Base-by-base conservation (phyloP, 1,140 invertebrate species). In the Papilio polytes region DNA sequence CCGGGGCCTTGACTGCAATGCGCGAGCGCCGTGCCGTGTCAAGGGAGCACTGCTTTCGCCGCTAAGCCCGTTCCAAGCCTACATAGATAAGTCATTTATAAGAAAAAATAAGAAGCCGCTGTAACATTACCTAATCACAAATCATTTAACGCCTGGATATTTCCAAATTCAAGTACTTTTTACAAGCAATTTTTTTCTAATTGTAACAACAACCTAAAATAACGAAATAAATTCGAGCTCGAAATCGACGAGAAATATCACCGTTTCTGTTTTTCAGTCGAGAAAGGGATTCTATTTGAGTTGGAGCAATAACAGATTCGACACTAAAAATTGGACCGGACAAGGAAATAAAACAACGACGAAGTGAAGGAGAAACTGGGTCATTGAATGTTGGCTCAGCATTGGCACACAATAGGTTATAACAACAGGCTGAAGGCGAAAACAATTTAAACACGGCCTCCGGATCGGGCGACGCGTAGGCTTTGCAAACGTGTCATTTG, bases 11-110 rank as follows among this genome's bases (percentile, higher is more conserved):
- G 93, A 94, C 93, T 86, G 92, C 92, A 94, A 94, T 94, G 92
- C 90, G 91, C 92, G 90, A 86, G 89, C 92, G 92, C 89, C 92
- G 93, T 93, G 88, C 87, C 93, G 86, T 94, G 93, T 94, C 93
- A 94, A 94, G 93, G 93, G 93, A 94, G 92, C 88, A 85, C 91
- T 92, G 93, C 92, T 94, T 94, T 94, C 93, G 92, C 93, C 86
- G 92, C 88, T 90, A 89, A 91, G 91, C 91, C 80, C 90, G 86
- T 80, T 77, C 80, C 83, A 83, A 86, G 82, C 85, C 87, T 89
- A 89, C 81, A 85, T 46, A 76, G 13, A 53, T 76, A 12, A 13
- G 46, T 76, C 46, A 76, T 76, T 76, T 20, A 26, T n/a, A 46
- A 22, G 46, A 76, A 76, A 76, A 76, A 76, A 48, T 12, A 48